Evolutionary conservation across 2,797 vertebrate species (phyloP).

Genomic region (Cephalopachus bancanus): DNA sequence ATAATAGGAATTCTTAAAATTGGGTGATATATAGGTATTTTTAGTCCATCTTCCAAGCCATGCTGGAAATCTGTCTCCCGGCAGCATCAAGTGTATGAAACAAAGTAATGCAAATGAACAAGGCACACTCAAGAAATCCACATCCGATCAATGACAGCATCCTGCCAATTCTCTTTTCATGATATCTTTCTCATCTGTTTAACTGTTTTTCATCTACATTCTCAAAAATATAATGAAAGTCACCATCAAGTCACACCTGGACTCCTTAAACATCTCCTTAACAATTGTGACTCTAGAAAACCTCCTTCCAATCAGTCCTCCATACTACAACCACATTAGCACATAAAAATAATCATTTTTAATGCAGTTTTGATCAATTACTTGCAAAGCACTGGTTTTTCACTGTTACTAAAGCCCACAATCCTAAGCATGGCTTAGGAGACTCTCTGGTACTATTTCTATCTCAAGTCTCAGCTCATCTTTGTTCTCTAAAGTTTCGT

Average conservation of each 20-base stretch:
- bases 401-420: not conserved
- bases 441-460: not conserved
- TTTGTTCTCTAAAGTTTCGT: constrained; percentile 15
- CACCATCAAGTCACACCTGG: not conserved
- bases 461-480: not conserved
- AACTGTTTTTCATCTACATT: not conserved
- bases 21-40: not conserved
- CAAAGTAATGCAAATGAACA: not conserved
- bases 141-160: not conserved
- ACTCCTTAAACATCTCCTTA: not conserved
- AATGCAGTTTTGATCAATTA: not conserved
- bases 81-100: not conserved
- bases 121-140: not conserved
- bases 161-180: not conserved
- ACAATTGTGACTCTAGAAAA: not conserved
- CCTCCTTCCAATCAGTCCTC: not conserved
- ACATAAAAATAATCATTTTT: not conserved
- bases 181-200: not conserved
- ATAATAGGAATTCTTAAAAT: not conserved
- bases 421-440: not conserved
- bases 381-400: not conserved
- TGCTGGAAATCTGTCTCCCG: not conserved
- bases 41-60: not conserved
- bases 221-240: not conserved
- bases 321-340: not conserved